Conservation (phyloP, 2,113 vertebrate species). For the Saimiri boliviensis region DNA sequence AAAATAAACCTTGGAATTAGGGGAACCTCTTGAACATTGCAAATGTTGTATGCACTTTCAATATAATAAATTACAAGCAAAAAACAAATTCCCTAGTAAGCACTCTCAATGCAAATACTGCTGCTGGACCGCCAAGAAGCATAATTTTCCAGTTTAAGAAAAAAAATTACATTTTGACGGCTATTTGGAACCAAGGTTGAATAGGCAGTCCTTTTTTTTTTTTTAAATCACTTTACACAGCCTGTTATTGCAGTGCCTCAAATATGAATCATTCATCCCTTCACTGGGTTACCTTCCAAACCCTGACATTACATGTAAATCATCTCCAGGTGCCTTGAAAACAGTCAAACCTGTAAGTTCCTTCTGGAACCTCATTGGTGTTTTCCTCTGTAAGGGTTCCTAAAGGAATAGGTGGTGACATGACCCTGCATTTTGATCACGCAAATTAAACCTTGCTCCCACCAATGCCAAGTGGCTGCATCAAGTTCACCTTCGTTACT, state of each 20-base stretch:
- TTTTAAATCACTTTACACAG: background rate
- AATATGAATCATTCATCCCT: slow-evolving; percentile 8
- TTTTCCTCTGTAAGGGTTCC: background rate
- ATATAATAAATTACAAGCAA: background rate
- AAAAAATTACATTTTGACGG: background rate
- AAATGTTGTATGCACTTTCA: slow-evolving; percentile 32
- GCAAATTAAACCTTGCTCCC: slow-evolving; percentile 2
- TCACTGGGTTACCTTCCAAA: background rate
- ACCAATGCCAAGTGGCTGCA: background rate
- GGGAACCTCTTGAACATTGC: background rate
- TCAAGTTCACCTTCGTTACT: slow-evolving; percentile 12
- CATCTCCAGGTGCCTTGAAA: background rate
- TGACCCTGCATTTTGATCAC: background rate
- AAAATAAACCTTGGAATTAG: slow-evolving; percentile 47
- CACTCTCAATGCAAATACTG: background rate
- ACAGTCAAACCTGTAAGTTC: background rate
- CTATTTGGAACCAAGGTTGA: slow-evolving; percentile 7
- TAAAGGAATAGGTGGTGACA: background rate
- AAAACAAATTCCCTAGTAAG: background rate
- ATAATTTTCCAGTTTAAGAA: background rate
- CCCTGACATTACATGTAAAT: background rate
- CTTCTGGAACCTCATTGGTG: background rate
- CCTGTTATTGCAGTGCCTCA: background rate
- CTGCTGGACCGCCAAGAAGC: background rate
- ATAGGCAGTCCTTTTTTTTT: background rate